Evolutionary conservation across 2,888 invertebrate species (phyloP), one percentile per base, ranked within the genome.

Genomic region (Drosophila gaucha): DNA sequence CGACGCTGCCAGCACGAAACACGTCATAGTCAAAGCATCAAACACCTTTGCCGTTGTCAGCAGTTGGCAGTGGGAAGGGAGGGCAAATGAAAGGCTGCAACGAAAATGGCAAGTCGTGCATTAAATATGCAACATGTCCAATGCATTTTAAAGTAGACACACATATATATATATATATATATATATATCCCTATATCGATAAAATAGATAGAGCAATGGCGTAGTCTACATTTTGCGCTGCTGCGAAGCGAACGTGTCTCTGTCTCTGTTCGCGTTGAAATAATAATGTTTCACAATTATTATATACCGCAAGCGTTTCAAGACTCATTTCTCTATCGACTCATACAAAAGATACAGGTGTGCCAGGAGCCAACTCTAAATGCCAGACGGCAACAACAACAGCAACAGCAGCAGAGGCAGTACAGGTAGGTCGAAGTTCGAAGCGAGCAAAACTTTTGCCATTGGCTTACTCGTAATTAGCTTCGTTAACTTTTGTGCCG

Each of bases 91-190:
- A 5, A 18, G 12, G 33, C 5, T 16, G 14, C 12, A 18, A 22
- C 2, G 16, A 38, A 51, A 65, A 69, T 64, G 54, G 64, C 70
- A 69, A 69, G 62, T 67, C 68, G 39, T 80, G 73, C 68, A 84
- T 84, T 77, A 84, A 88, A 80, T 74, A 84, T 84, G 74, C 84
- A 86, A 54, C 63, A 74, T 86, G 72, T 69, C 74, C 74, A 73
- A 79, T 83, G 84, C 80, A 86, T 80, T 88, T 82, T 73, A 65
- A 77, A 86, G 67, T 66, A 62, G 14, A 47, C 8, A 33, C 46
- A 33, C 14, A 47, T 10, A 47, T 10, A 33, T 5, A 46, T 14
- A 31, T 8, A 6, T 12, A 47, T 10, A 10, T 14, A 35, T 24
- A 6, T 24, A 14, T 41, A 9, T 41, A 16, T 35, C 2, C 16